Percentiles rank a stretch among this genome's conserved stretches.
Evolutionary conservation across 2,797 vertebrate genomes (phyloP).

Genomic region (Caiman crocodilus): DNA sequence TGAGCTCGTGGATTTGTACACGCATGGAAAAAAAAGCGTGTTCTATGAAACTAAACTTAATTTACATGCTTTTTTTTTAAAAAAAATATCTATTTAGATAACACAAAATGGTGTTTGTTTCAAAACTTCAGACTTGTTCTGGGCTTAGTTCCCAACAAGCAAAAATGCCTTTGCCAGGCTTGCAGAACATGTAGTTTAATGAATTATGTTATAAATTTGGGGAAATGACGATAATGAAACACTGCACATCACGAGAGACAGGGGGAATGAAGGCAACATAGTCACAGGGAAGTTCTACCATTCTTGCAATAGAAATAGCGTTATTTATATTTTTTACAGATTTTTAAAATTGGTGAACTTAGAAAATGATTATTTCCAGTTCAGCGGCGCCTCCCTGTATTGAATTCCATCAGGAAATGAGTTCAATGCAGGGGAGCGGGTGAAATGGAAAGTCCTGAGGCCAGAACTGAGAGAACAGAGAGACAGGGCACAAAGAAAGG

Average conservation of each 20-base stretch:
- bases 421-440: not conserved
- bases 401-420: not conserved
- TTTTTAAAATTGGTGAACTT: too few relatives aligned
- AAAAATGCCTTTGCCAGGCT: too few relatives aligned
- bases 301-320: not conserved
- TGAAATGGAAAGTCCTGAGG: not conserved
- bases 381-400: not conserved
- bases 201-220: not conserved
- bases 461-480: not conserved
- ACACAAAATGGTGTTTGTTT: not conserved
- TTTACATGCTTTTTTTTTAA: not conserved
- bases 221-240: not conserved
- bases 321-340: not conserved
- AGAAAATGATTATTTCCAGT: not conserved
- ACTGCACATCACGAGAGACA: not conserved
- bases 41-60: constrained; percentile 5
- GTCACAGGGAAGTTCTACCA: not conserved
- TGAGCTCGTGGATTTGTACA: constrained; percentile 23
- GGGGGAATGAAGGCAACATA: not conserved
- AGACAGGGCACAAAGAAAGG: not conserved
- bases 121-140: not conserved
- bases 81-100: not conserved
- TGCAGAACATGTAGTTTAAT: rapidly evolving
- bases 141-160: not conserved
- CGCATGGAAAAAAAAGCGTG: not conserved